Conservation (phyloP, 2,113 vertebrate species). For the Hylia prasina region DNA sequence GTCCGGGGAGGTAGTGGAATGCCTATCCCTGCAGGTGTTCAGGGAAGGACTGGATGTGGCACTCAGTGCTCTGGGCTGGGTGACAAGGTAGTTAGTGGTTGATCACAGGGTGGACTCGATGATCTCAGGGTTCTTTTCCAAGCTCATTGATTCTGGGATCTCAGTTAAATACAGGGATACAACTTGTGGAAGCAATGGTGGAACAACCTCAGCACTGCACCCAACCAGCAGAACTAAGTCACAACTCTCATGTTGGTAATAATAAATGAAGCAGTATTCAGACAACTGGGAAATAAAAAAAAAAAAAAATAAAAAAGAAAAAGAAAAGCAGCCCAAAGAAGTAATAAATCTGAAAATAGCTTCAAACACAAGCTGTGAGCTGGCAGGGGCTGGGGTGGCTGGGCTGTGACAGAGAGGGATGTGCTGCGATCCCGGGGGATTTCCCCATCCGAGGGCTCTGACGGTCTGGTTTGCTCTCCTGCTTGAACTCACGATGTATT, state of each 20-base stretch:
- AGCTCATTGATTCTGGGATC: not conserved
- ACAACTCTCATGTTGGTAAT: not conserved
- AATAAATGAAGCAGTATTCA: not conserved
- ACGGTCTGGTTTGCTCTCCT: fast-evolving
- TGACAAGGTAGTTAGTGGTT: not conserved
- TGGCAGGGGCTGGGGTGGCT: not conserved
- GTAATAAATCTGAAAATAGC: not conserved
- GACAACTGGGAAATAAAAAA: not conserved
- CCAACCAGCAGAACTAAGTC: not conserved
- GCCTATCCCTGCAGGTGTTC: not conserved
- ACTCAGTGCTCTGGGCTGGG: not conserved
- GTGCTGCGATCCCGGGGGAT: fast-evolving
- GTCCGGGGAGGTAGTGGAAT: not conserved
- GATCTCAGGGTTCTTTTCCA: not conserved
- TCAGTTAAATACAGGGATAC: fast-evolving
- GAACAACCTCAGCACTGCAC: fast-evolving
- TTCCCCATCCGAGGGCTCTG: not conserved
- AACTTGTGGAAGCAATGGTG: fast-evolving
- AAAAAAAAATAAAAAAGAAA: no score
- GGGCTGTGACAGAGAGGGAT: not conserved
- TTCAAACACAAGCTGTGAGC: not conserved
- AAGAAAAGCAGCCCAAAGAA: not conserved
- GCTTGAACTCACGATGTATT: fast-evolving
- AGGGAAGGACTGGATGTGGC: not conserved
- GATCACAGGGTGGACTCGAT: not conserved